Percentiles rank a stretch among this genome's conserved stretches.
phyloP scores from a whole-genome alignment of 64 coral and sea anemone genomes.

The Hydrozoanthus tunicans region DNA sequence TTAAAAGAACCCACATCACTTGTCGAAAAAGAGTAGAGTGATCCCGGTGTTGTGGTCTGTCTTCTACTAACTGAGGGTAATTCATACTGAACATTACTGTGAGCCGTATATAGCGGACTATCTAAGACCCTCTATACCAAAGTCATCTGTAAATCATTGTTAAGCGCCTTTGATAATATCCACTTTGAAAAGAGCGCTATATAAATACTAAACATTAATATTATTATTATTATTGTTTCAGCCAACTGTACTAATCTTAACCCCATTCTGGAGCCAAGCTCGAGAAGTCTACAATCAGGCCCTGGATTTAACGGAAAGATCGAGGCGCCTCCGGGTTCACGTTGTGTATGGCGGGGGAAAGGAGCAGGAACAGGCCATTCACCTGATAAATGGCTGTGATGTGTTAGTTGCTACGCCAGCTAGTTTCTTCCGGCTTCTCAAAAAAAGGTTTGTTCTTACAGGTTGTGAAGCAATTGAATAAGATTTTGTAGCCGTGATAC shows the following conservation, averaged over 20 bases:
- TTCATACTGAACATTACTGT: too few species aligned
- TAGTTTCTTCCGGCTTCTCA: constrained; percentile 83
- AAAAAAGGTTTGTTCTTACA: constrained; percentile 49
- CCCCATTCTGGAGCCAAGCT: constrained; percentile 67
- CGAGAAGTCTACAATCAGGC: constrained; percentile 62
- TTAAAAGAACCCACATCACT: too few species aligned
- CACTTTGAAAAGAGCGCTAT: not conserved
- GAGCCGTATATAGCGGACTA: too few species aligned
- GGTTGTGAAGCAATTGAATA: too few species aligned
- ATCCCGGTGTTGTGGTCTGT: too few species aligned
- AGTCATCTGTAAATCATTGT: too few species aligned
- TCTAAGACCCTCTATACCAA: too few species aligned
- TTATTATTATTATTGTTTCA: not conserved
- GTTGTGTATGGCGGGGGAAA: constrained; percentile 77
- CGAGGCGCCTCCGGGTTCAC: constrained; percentile 58
- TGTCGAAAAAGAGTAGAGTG: too few species aligned
- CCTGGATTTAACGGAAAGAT: constrained; percentile 40
- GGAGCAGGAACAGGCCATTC: constrained; percentile 73
- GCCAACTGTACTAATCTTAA: constrained; percentile 82
- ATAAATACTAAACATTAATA: not conserved
- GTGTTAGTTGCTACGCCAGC: constrained; percentile 86
- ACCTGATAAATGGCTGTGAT: constrained; percentile 93
- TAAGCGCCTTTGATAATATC: too few species aligned
- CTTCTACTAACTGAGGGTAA: too few species aligned
- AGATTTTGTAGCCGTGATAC: too few species aligned